phyloP scores from a whole-genome alignment of 53 echinoderm and acorn worm species.

The Crossaster papposus region DNA sequence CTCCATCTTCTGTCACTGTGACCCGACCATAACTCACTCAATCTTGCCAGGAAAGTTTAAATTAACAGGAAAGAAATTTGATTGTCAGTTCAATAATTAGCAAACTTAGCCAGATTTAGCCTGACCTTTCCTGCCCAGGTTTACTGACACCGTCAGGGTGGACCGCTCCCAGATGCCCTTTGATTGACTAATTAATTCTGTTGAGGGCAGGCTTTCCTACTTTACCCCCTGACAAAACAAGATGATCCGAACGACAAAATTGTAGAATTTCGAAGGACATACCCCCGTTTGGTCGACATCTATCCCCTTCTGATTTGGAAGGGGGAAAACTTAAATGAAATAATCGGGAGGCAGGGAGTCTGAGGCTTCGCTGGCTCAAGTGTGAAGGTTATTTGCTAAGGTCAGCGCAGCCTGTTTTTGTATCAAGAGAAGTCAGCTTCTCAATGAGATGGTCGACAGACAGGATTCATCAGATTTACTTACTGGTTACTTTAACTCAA shows the following conservation, averaged over 20 bases:
- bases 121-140: constrained; percentile 29
- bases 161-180: constrained; percentile 57
- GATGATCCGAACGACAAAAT: neutral
- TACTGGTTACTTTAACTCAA: neutral
- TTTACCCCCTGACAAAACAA: neutral
- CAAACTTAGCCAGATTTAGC: neutral
- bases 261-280: neutral
- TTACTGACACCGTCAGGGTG: neutral
- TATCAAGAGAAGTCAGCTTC: neutral
- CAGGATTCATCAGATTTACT: neutral
- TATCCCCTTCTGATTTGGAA: neutral
- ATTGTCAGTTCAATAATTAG: neutral
- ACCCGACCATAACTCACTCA: neutral
- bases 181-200: constrained; percentile 22
- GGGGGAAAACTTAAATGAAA: neutral
- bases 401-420: neutral
- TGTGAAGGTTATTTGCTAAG: neutral
- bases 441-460: neutral
- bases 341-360: neutral
- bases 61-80: neutral
- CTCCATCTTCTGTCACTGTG: neutral
- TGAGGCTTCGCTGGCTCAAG: neutral
- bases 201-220: neutral
- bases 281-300: neutral
- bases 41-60: neutral